A percentile compares a stretch with the other conserved stretches of the same genome.
phyloP scores from a whole-genome alignment of 2,113 vertebrate species.

The Verasper variegatus region DNA sequence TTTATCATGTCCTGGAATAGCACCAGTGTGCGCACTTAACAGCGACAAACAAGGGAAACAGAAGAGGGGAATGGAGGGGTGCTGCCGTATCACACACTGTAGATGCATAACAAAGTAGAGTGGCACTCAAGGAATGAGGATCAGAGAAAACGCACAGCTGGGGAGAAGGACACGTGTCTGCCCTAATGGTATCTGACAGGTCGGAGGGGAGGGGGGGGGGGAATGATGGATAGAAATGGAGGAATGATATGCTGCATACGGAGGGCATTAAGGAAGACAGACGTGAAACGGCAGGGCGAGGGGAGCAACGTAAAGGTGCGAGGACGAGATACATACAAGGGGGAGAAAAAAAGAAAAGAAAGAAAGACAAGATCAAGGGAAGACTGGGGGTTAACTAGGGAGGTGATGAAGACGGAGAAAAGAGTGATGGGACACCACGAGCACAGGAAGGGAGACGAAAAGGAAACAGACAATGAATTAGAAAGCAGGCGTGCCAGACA shows the following conservation, averaged over 20 bases:
- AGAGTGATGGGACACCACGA: constrained; percentile 18
- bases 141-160: constrained; percentile 37
- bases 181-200: constrained; percentile 52
- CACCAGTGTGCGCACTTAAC: constrained; percentile 55
- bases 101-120: constrained; percentile 56
- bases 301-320: constrained; percentile 18
- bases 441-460: constrained; percentile 19
- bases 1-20: constrained; percentile 62
- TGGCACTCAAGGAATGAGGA: constrained; percentile 54
- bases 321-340: constrained; percentile 11
- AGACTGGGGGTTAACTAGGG: constrained; percentile 36
- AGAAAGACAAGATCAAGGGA: constrained; percentile 12
- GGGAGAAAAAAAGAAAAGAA: neutral
- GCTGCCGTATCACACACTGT: constrained; percentile 17
- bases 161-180: constrained; percentile 50
- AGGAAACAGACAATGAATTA: constrained; percentile 21
- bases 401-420: constrained; percentile 28
- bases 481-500: constrained; percentile 32
- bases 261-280: constrained; percentile 44
- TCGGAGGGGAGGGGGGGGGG: constrained; percentile 18
- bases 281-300: constrained; percentile 40
- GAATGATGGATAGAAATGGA: constrained; percentile 42
- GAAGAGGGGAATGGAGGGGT: constrained; percentile 23
- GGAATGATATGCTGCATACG: constrained; percentile 44
- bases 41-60: constrained; percentile 58